These are phyloP conservation scores for Chrosomus eos DNA, from an alignment of 2,797 vertebrate species.

Conservation along the genomic window DNA sequence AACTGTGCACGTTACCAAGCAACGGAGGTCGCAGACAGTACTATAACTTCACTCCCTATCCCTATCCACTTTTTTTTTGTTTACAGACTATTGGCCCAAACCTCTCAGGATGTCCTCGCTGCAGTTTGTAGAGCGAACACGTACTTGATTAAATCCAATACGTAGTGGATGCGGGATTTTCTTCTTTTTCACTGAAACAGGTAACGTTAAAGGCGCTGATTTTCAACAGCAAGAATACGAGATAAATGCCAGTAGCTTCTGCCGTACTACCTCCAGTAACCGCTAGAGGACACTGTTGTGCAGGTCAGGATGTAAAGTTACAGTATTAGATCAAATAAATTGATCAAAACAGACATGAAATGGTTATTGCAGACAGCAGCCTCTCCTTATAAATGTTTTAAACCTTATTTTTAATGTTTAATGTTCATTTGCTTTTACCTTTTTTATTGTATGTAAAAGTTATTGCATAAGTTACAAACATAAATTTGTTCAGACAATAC, in stretches of 20 bases:
- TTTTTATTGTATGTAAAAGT: not conserved
- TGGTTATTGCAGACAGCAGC: not conserved
- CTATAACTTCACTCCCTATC: not conserved
- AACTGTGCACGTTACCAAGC: not conserved
- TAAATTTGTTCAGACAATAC: not conserved
- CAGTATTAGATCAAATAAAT: not conserved
- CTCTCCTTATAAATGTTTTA: not conserved
- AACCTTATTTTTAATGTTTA: not conserved
- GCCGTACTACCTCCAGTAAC: not conserved
- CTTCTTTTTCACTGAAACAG: no score
- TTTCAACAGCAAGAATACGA: not conserved
- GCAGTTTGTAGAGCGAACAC: no score
- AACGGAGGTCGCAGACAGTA: not conserved
- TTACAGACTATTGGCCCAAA: not conserved
- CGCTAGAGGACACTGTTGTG: constrained; percentile 12
- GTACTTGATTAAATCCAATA: no score
- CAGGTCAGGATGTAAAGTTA: not conserved
- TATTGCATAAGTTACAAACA: not conserved
- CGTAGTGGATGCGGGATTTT: no score
- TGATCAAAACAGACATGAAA: not conserved
- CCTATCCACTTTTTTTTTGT: not conserved
- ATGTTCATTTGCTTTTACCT: not conserved
- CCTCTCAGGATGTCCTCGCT: not conserved
- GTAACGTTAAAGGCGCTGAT: no score
- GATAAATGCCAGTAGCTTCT: not conserved